Base-by-base conservation (phyloP, 37 sponge, comb jelly and placozoan species). In the Ephydatia muelleri region DNA sequence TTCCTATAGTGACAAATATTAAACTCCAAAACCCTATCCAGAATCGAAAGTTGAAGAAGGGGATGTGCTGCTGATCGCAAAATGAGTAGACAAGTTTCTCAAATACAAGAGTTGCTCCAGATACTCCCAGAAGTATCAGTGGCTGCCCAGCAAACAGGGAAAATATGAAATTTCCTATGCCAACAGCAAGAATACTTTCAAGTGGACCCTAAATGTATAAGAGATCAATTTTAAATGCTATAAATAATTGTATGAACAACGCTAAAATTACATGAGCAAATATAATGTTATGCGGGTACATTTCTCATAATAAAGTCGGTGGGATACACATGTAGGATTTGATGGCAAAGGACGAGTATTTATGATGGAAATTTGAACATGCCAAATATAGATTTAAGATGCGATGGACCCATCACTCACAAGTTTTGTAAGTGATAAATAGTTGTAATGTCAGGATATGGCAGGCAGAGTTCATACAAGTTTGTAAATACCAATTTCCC, bases 21-120 rank as follows among this genome's bases (percentile, higher is more conserved):
- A 77, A 73, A 13, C 87, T 86, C 98, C 98, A 97, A 12, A 95
- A 47, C 57, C 98, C 98, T 73, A 97, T 91, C 98, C 98, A 97
- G 83, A 92, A 85, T 3, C 98, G 93, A 78, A 97, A 93, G 23
- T 86, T 65, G 34, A 97, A 79, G 68, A 81, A 97, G 2, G 92
- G 93, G 16, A 86, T 75, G 57, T 57, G 57, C 26, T 72, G 39
- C 4, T 25, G 26, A 6, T n/a, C 36, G 37, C 84, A 88, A 77
- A 92, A 97, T 27, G 19, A 6, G 82, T 49, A 93, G 49, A 97
- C 34, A 40, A 95, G 84, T 38, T 88, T 84, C 49, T 97, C 98
- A 75, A 97, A 97, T 49, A 97, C 83, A 26, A 95, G 79, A 66
- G 97, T 83, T 5, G 98, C 94, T 6, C 93, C 90, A 14, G 96